These are phyloP conservation scores for Andricus curvator DNA, from an alignment of 2,888 invertebrate genomes.

Conservation along the genomic window DNA sequence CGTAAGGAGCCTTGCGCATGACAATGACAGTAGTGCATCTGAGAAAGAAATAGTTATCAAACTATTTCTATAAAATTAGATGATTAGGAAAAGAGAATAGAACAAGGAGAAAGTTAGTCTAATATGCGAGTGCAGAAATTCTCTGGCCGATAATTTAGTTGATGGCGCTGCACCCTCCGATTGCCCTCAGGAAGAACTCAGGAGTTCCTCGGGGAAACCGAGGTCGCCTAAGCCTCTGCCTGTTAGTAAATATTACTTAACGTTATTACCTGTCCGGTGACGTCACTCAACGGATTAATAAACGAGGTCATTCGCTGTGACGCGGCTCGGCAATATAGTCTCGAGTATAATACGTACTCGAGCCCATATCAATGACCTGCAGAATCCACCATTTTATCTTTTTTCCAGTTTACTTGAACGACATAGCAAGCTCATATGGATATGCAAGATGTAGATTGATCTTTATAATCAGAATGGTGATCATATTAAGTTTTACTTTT, in stretches of 20 bases:
- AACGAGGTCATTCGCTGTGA: constrained; percentile 57
- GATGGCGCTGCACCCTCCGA: constrained; percentile 63
- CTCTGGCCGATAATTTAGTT: constrained; percentile 61
- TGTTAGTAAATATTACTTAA: constrained; percentile 71
- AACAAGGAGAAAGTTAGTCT: background rate
- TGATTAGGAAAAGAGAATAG: background rate
- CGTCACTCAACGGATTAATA: constrained; percentile 61
- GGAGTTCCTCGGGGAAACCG: constrained; percentile 53
- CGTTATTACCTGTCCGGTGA: constrained; percentile 64
- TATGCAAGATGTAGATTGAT: background rate
- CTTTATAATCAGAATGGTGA: background rate
- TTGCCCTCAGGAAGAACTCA: constrained; percentile 57
- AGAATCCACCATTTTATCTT: constrained; percentile 29
- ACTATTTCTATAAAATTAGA: background rate
- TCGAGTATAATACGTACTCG: constrained; percentile 26
- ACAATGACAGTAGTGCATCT: no score
- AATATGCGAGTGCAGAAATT: constrained; percentile 23
- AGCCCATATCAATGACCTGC: constrained; percentile 42
- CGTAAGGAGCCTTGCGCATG: no score
- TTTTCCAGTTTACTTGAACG: constrained; percentile 12
- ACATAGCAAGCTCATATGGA: background rate
- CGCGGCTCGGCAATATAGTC: constrained; percentile 17
- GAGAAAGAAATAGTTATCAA: background rate
- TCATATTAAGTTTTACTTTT: background rate
- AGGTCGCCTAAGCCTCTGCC: constrained; percentile 51